These are phyloP conservation scores for Agonopterix arenella DNA, from an alignment of 2,888 invertebrate genomes.

Conservation along the genomic window DNA sequence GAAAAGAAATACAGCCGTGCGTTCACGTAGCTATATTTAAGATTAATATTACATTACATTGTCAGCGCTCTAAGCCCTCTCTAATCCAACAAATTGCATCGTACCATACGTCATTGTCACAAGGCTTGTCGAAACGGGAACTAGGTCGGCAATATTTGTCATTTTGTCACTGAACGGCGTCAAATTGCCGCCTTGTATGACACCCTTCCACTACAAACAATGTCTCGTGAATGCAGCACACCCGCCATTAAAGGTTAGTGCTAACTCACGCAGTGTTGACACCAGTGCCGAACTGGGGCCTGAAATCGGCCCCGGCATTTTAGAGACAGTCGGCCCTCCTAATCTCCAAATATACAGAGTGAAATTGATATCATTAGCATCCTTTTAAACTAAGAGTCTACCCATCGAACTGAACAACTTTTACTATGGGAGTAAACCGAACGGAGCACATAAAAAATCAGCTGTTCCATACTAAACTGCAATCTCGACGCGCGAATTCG, in stretches of 20 bases:
- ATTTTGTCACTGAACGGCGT: conserved; percentile 46
- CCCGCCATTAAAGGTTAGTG: neutral
- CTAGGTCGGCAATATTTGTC: conserved; percentile 49
- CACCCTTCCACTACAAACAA: conserved; percentile 4
- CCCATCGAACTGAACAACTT: too few relatives aligned
- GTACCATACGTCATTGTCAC: conserved; percentile 6
- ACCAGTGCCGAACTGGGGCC: neutral
- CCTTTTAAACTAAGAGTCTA: too few relatives aligned
- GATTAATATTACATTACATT: too few relatives aligned
- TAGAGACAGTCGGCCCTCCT: too few relatives aligned
- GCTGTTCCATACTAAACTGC: too few relatives aligned
- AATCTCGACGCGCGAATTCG: too few relatives aligned
- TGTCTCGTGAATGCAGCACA: neutral
- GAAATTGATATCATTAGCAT: too few relatives aligned
- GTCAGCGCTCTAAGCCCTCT: neutral
- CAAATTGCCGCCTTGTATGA: conserved; percentile 34
- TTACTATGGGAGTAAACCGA: too few relatives aligned
- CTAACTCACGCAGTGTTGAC: neutral
- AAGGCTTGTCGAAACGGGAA: conserved; percentile 20
- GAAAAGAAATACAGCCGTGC: neutral
- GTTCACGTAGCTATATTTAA: too few relatives aligned
- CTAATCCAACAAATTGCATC: neutral
- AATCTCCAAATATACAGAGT: too few relatives aligned
- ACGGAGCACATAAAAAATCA: too few relatives aligned
- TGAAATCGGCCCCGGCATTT: too few relatives aligned